These are phyloP conservation scores for Netelia virgata DNA, from an alignment of 2,888 invertebrate species.

Conservation along the genomic window DNA sequence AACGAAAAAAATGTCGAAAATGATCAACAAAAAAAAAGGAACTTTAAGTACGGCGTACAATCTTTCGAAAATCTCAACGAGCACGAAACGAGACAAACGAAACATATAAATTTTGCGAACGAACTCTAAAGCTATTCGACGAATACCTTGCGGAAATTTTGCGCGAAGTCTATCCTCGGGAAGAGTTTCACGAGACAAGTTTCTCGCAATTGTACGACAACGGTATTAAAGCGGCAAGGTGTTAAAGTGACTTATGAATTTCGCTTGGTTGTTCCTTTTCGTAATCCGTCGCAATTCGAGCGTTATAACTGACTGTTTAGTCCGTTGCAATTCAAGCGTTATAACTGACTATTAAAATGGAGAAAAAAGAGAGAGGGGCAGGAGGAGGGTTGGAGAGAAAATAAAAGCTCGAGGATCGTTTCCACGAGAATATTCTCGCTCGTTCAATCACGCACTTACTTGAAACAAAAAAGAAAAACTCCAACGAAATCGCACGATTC, in stretches of 20 bases:
- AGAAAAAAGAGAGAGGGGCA: neutral
- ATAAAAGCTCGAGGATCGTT: neutral
- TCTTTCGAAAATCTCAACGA: neutral
- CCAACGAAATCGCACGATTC: neutral
- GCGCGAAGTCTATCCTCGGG: neutral
- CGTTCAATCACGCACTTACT: conserved; percentile 5
- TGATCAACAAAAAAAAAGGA: no score
- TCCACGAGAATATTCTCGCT: conserved; percentile 5
- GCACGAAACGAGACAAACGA: neutral
- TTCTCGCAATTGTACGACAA: neutral
- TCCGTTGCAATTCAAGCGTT: conserved; percentile 18
- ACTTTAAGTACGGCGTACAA: no score
- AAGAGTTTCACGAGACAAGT: conserved; percentile 12
- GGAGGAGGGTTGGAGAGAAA: neutral
- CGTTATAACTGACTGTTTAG: conserved; percentile 28
- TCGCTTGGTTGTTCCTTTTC: conserved; percentile 30
- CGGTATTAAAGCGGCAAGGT: neutral
- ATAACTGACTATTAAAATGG: neutral
- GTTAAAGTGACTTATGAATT: conserved; percentile 12
- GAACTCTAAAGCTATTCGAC: conserved; percentile 10
- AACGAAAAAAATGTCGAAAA: no score
- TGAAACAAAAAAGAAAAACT: neutral
- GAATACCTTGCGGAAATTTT: conserved; percentile 12
- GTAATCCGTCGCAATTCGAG: conserved; percentile 16
- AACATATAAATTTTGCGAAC: neutral